Conservation (phyloP, 2,888 invertebrate genomes). For the Drosophila longiperda region DNA sequence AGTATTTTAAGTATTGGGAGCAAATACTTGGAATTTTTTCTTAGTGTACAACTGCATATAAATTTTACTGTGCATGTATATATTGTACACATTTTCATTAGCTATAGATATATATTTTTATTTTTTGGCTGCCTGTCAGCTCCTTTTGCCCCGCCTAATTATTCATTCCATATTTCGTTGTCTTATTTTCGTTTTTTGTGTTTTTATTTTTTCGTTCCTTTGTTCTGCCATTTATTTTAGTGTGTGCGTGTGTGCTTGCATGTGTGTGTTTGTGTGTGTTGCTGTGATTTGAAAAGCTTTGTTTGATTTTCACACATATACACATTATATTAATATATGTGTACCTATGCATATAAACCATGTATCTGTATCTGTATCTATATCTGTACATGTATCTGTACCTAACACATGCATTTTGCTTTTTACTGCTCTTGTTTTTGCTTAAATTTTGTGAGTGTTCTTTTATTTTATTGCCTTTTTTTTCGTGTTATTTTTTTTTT, state of each 20-base stretch:
- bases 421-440: conserved; percentile 34
- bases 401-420: conserved; percentile 46
- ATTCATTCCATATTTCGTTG: conserved; percentile 32
- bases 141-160: conserved; percentile 16
- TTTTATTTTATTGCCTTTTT: conserved; percentile 32
- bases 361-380: conserved; percentile 13
- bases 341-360: conserved; percentile 2
- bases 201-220: conserved; percentile 47
- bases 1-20: background rate
- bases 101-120: conserved; percentile 1
- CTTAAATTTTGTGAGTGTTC: conserved; percentile 11
- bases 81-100: conserved; percentile 20
- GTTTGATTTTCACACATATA: conserved; percentile 48
- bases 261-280: conserved; percentile 24
- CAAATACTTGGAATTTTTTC: background rate
- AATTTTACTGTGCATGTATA: background rate
- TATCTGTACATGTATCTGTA: conserved; percentile 20
- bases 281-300: conserved; percentile 70
- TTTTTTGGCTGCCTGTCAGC: conserved; percentile 8
- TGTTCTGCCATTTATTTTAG: conserved; percentile 50
- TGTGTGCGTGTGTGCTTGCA: background rate
- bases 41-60: background rate
- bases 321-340: background rate
- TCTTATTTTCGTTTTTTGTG: conserved; percentile 9
- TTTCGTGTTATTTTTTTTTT: conserved; percentile 9